Evolutionary conservation across 2,888 invertebrate genomes (phyloP).

Genomic region (Ceramica pisi): DNA sequence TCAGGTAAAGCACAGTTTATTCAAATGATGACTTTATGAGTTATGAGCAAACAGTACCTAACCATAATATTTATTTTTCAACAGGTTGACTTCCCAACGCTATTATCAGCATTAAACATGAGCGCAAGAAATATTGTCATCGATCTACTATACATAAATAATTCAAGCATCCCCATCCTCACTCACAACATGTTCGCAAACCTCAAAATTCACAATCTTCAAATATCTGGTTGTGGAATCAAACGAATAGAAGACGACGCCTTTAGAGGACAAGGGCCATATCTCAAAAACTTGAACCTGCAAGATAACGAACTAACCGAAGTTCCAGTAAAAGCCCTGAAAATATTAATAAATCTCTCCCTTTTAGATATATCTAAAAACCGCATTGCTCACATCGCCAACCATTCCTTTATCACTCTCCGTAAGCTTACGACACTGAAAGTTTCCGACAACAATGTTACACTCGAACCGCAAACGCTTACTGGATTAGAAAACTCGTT

Average conservation of each 20-base stretch:
- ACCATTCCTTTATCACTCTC: constrained; percentile 94
- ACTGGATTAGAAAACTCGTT: constrained; percentile 95
- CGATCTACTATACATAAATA: constrained; percentile 97
- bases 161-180: constrained; percentile 94
- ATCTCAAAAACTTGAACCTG: constrained; percentile 95
- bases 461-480: constrained; percentile 93
- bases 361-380: constrained; percentile 96
- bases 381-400: constrained; percentile 93
- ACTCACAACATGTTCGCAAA: constrained; percentile 93
- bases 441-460: constrained; percentile 96
- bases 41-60: background rate
- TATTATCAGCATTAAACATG: constrained; percentile 94
- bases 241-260: constrained; percentile 93
- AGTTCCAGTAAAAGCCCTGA: constrained; percentile 94
- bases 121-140: constrained; percentile 93
- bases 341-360: constrained; percentile 93
- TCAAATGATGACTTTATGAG: no score
- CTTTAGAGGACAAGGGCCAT: constrained; percentile 95
- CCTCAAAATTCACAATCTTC: constrained; percentile 95
- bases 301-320: constrained; percentile 95
- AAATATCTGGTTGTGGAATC: constrained; percentile 96
- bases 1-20: constrained; percentile 87
- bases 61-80: constrained; percentile 42
- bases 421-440: constrained; percentile 95
- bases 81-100: constrained; percentile 94